Percentiles rank a stretch among this genome's conserved stretches.
Evolutionary conservation across 2,797 vertebrate species (phyloP).

Genomic region (Lophotriccus pileatus): DNA sequence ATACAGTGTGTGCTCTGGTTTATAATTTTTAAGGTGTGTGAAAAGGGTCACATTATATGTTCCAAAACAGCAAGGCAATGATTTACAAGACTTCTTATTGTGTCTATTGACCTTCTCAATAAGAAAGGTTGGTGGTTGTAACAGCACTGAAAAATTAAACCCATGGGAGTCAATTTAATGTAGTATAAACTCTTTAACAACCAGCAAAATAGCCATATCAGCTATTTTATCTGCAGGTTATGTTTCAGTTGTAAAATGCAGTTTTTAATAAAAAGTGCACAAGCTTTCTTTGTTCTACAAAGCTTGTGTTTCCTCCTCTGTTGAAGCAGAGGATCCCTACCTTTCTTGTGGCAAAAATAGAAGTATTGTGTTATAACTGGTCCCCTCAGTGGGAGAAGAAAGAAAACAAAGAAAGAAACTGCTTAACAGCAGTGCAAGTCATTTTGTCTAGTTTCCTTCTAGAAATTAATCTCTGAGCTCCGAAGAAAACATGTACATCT

Average conservation of each 20-base stretch:
- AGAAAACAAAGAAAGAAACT: not conserved
- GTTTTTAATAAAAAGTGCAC: conserved; percentile 63
- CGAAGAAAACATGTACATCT: conserved; percentile 40
- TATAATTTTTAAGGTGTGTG: conserved; percentile 76
- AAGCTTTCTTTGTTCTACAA: conserved; percentile 60
- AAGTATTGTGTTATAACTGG: not conserved
- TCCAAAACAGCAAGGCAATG: conserved; percentile 70
- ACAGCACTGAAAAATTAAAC: conserved; percentile 74
- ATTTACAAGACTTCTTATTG: conserved; percentile 78
- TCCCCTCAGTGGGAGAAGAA: not conserved
- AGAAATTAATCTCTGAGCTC: conserved; percentile 47
- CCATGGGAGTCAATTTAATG: conserved; percentile 75
- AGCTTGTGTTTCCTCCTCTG: conserved; percentile 28
- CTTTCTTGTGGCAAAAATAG: conserved; percentile 1
- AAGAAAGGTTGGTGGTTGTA: conserved; percentile 73
- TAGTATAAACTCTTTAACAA: conserved; percentile 77
- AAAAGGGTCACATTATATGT: conserved; percentile 72
- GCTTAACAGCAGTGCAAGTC: not conserved
- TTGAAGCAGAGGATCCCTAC: conserved; percentile 38
- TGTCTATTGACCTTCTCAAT: conserved; percentile 79
- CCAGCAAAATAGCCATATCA: conserved; percentile 67
- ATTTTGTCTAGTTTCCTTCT: conserved; percentile 19
- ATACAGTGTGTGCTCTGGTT: conserved; percentile 68
- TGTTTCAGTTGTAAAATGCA: conserved; percentile 60
- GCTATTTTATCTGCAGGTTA: conserved; percentile 66